Base-by-base conservation (phyloP, 2,113 vertebrate species). In the Myotis yumanensis region DNA sequence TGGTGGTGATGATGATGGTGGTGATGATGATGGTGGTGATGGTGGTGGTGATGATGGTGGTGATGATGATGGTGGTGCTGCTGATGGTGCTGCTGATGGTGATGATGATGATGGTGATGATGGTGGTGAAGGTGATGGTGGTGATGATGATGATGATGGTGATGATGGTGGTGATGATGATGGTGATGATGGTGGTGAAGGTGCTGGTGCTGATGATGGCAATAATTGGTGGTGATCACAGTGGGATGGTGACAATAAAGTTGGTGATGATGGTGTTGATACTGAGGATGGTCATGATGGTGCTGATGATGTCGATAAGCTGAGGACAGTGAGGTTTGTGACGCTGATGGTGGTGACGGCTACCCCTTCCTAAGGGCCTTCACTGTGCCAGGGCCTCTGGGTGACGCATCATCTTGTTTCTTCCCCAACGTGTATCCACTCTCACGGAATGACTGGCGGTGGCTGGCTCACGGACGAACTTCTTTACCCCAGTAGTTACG, bases 91-190 rank as follows among this genome's bases (percentile, higher is more conserved):
- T 18, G 62, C 1, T 15, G 57, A 40, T 40, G 40, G 40, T 40
- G 11, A n/a, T n/a, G n/a, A n/a, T 52, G 46, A 5, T 28, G 35
- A 1, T 7, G 22, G n/a, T 35, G 71, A 3, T 16, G 32, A 0
- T 22, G 28, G 6, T 2, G 12, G 3, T n/a, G n/a, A n/a, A n/a
- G 32, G 40, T 32, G 52, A 15, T 57, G 37, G 1, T 75, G 69
- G 8, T 1, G 68, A n/a, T 18, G 46, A 22, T 48, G 59, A 1
- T 25, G 30, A 2, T 28, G 46, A 11, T 51, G 17, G 6, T 28
- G 32, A 5, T 40, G 4, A 40, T 40, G 40, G 40, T 40, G 40
- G 40, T 40, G 40, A 5, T 40, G 40, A 5, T 40, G 40, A 5
- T 40, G 40, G 5, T 25, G 54, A 11, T 28, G 37, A 0, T 46